phyloP scores from a whole-genome alignment of 2,113 vertebrate genomes.

The Verasper variegatus region DNA sequence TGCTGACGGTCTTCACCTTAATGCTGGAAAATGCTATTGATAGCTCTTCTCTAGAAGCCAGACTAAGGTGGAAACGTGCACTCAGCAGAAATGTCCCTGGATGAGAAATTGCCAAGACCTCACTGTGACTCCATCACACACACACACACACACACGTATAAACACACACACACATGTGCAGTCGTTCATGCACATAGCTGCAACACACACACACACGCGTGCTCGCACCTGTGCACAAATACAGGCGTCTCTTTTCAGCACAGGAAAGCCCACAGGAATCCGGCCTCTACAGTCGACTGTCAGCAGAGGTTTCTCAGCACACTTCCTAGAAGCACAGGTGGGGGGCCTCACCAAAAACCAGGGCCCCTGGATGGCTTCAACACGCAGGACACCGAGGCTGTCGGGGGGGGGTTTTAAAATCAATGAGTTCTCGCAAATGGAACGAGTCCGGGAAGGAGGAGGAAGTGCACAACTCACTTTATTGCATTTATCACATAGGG shows the following conservation, averaged over 20 bases:
- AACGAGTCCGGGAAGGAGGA: no score
- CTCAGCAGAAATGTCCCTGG: conserved; percentile 75
- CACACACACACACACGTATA: conserved; percentile 12
- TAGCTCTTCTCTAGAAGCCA: conserved; percentile 63
- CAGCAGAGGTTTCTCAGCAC: conserved; percentile 63
- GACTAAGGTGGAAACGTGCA: conserved; percentile 70
- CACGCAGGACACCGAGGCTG: neutral
- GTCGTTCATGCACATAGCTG: no score
- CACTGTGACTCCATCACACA: conserved; percentile 26
- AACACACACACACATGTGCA: neutral
- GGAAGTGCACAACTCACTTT: no score
- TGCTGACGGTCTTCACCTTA: conserved; percentile 68
- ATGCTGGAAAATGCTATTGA: conserved; percentile 75
- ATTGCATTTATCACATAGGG: no score
- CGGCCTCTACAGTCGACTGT: conserved; percentile 15
- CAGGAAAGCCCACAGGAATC: conserved; percentile 78
- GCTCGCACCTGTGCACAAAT: conserved; percentile 47
- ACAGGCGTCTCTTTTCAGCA: conserved; percentile 51
- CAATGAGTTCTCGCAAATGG: no score
- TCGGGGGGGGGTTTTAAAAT: neutral
- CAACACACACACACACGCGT: neutral
- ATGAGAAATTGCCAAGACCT: conserved; percentile 65
- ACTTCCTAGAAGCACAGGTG: conserved; percentile 59
- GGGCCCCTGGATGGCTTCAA: conserved; percentile 3
- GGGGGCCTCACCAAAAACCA: neutral